Percentiles rank a stretch among this genome's conserved stretches.
Conservation (phyloP, 2,113 vertebrate genomes). For the Pomatostomus ruficeps region DNA sequence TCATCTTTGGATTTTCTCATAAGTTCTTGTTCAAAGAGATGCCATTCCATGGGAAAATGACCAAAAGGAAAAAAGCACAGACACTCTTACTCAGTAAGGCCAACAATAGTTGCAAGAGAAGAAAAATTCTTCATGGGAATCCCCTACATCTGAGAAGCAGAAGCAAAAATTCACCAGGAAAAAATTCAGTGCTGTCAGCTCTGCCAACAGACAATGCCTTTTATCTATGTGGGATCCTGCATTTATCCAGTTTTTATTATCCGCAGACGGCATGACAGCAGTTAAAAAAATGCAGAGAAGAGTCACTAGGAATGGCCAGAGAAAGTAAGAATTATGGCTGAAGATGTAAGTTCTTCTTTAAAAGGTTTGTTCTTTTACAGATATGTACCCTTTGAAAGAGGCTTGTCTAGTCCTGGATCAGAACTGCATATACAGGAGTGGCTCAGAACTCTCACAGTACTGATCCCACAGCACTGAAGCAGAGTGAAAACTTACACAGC, state of each 20-base stretch:
- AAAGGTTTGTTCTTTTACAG: not conserved
- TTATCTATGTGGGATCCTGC: not conserved
- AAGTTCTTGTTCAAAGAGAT: constrained; percentile 10
- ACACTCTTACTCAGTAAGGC: constrained; percentile 36
- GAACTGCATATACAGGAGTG: not conserved
- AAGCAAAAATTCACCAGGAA: constrained; percentile 42
- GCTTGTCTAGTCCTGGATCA: not conserved
- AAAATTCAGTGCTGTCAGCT: not conserved
- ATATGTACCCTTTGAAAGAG: not conserved
- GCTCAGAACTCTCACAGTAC: not conserved
- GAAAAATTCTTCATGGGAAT: constrained; percentile 64
- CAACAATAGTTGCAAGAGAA: constrained; percentile 41
- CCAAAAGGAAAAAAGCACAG: not conserved
- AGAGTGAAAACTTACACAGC: not conserved
- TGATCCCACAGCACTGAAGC: not conserved
- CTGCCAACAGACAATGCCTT: not conserved
- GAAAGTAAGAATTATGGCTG: not conserved
- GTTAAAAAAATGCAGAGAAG: not conserved
- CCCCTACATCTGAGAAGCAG: constrained; percentile 35
- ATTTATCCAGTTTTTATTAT: not conserved
- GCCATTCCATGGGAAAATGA: constrained; percentile 42
- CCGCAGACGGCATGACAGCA: not conserved
- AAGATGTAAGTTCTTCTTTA: not conserved
- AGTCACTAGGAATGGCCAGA: not conserved
- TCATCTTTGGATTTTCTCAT: constrained; percentile 36